Evolutionary conservation across 2,113 vertebrate genomes (phyloP).

Genomic region (Lagopus leucura): DNA sequence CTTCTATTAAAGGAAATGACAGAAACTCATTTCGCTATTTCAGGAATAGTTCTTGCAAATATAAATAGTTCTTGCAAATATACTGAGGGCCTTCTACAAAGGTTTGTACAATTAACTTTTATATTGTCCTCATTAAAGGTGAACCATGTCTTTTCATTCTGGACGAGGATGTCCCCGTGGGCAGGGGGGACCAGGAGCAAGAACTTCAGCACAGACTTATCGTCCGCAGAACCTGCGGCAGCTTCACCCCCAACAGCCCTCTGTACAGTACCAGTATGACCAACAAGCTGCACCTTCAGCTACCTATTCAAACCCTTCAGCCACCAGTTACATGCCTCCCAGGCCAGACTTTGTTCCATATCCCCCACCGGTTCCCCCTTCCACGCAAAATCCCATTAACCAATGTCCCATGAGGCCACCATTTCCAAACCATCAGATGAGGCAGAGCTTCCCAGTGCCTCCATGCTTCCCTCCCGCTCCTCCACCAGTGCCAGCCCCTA

Average conservation of each 20-base stretch:
- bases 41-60: background rate
- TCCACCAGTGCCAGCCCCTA: constrained; percentile 82
- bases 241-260: constrained; percentile 83
- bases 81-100: background rate
- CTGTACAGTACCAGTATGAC: constrained; percentile 88
- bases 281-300: constrained; percentile 78
- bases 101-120: background rate
- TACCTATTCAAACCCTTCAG: constrained; percentile 81
- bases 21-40: background rate
- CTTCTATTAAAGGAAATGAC: background rate
- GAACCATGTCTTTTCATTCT: constrained; percentile 91
- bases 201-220: constrained; percentile 83
- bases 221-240: constrained; percentile 83
- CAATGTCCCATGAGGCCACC: constrained; percentile 87
- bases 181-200: constrained; percentile 81
- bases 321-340: constrained; percentile 82
- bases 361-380: constrained; percentile 84
- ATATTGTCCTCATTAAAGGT: constrained; percentile 36
- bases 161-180: constrained; percentile 86
- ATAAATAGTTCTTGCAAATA: no score
- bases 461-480: constrained; percentile 89
- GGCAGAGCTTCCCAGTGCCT: constrained; percentile 87
- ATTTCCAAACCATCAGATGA: constrained; percentile 83
- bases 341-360: constrained; percentile 90
- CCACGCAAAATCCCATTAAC: constrained; percentile 78